A percentile compares a stretch with the other conserved stretches of the same genome.
phyloP scores from a whole-genome alignment of 2,113 vertebrate species.

The Nipponia nippon region DNA sequence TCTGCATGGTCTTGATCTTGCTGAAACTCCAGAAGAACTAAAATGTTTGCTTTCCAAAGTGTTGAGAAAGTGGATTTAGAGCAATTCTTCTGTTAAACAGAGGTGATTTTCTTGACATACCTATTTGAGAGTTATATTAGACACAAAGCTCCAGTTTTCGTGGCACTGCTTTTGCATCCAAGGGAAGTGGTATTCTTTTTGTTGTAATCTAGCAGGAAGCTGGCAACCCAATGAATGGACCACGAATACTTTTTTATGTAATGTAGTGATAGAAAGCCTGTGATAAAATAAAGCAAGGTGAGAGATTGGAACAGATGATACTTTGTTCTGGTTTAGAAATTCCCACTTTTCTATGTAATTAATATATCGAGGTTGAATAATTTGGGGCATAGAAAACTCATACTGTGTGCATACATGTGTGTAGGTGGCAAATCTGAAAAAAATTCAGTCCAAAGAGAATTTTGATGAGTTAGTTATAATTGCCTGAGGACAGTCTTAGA shows the following conservation, averaged over 20 bases:
- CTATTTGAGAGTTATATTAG: background rate
- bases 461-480: background rate
- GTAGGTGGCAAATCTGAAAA: background rate
- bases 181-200: background rate
- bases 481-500: background rate
- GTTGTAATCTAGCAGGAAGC: no score
- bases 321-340: background rate
- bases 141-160: background rate
- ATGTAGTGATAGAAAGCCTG: background rate
- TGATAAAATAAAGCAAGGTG: background rate
- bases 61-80: background rate
- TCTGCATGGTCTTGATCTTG: conserved; percentile 64
- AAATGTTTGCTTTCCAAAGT: conserved; percentile 13
- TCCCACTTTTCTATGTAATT: background rate
- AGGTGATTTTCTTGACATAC: background rate
- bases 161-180: background rate
- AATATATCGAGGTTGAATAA: background rate
- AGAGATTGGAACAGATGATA: background rate
- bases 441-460: background rate
- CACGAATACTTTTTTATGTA: background rate
- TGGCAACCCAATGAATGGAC: background rate
- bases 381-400: background rate
- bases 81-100: background rate
- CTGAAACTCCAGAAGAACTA: background rate
- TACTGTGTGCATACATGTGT: background rate